Evolutionary conservation across 2,797 vertebrate genomes (phyloP).

Genomic region (Hyperoplus immaculatus): DNA sequence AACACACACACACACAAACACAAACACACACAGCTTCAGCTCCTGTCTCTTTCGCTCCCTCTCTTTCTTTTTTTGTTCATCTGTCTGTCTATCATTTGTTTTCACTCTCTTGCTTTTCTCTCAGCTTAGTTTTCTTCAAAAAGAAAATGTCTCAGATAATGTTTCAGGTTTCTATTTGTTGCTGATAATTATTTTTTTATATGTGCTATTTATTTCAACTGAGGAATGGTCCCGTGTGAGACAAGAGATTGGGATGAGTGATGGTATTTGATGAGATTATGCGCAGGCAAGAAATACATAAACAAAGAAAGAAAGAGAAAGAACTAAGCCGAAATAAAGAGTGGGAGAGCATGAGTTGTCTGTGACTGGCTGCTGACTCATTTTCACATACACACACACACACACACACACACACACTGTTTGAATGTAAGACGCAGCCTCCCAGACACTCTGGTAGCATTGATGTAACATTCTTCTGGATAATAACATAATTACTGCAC

Average conservation of each 20-base stretch:
- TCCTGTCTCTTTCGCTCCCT: not conserved
- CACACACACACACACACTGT: conserved; percentile 12
- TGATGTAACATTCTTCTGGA: conserved; percentile 67
- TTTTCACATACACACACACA: conserved; percentile 18
- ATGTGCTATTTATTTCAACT: not conserved
- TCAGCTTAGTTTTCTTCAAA: not conserved
- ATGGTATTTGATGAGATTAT: not conserved
- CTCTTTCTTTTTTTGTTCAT: not conserved
- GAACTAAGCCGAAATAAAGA: not conserved
- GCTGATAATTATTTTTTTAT: not conserved
- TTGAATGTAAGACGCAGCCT: conserved; percentile 37
- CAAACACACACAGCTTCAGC: not conserved
- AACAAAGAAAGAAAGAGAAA: not conserved
- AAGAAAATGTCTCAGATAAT: not conserved
- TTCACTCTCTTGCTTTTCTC: not conserved
- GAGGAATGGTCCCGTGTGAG: not conserved
- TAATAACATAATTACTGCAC: conserved; percentile 67
- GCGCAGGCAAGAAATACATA: not conserved
- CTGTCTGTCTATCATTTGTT: not conserved
- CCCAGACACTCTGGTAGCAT: conserved; percentile 36
- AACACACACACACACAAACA: conserved; percentile 27
- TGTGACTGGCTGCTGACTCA: conserved; percentile 63
- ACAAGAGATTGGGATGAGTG: not conserved
- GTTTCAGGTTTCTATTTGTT: not conserved
- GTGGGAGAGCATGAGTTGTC: conserved; percentile 16